Conservation (phyloP, 2,888 invertebrate species). For the Chymomyza procnemis region DNA sequence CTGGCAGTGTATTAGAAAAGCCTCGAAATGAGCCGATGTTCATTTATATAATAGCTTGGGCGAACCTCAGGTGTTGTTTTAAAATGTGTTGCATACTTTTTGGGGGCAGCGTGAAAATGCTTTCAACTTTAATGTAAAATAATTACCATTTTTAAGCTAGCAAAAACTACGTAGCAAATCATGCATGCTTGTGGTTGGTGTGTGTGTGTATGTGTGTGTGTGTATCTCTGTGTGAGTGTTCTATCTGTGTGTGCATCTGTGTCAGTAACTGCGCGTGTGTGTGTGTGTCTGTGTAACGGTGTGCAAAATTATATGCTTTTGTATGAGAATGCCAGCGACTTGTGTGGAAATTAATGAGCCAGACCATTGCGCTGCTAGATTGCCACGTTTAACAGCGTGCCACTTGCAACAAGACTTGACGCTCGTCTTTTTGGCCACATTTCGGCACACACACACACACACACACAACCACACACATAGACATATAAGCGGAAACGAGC, state of each 20-base stretch:
- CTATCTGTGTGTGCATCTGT: conserved; percentile 4
- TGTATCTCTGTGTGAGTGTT: background rate
- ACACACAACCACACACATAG: conserved; percentile 28
- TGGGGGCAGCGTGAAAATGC: conserved; percentile 37
- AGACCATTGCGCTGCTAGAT: conserved; percentile 45
- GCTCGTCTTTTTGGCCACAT: background rate
- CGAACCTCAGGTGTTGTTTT: background rate
- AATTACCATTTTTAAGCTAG: conserved; percentile 45
- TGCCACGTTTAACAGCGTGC: conserved; percentile 15
- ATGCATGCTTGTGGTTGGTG: background rate
- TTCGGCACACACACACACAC: conserved; percentile 24
- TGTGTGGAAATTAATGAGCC: conserved; percentile 55
- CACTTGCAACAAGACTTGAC: background rate
- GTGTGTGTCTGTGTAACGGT: conserved; percentile 13
- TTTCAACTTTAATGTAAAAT: conserved; percentile 52
- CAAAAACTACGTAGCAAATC: conserved; percentile 12
- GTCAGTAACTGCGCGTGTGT: no score
- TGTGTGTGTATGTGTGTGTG: background rate
- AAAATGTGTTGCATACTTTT: conserved; percentile 30
- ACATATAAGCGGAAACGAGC: conserved; percentile 45
- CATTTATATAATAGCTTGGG: background rate
- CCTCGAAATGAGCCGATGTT: background rate
- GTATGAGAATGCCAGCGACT: conserved; percentile 26
- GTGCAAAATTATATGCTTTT: conserved; percentile 26
- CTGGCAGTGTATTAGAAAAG: background rate